phyloP scores from a whole-genome alignment of 2,888 invertebrate species.

The Molanna angustata region DNA sequence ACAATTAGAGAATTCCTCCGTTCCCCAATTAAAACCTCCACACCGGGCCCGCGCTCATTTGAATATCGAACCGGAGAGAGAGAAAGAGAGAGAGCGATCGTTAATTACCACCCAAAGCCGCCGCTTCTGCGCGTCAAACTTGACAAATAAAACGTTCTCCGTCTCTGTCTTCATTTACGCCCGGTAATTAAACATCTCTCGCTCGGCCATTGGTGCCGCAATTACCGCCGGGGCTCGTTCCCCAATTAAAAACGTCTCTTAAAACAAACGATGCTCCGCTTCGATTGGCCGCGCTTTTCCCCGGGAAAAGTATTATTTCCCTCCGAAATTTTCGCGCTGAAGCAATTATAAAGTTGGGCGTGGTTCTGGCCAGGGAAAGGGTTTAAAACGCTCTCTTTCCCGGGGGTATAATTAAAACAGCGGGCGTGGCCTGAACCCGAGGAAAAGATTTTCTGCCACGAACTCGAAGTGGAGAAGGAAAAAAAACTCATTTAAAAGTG shows the following conservation, averaged over 20 bases:
- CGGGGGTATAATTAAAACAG: conserved; percentile 5
- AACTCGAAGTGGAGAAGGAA: no score
- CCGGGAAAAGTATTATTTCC: conserved; percentile 24
- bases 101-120: conserved; percentile 6
- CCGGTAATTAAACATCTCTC: conserved; percentile 20
- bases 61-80: conserved; percentile 6
- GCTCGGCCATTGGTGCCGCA: conserved; percentile 19
- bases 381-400: not conserved
- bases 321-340: conserved; percentile 15
- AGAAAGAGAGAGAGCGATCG: not conserved
- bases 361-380: conserved; percentile 7
- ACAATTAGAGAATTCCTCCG: conserved; percentile 8
- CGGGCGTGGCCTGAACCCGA: conserved; percentile 5
- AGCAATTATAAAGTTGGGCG: conserved; percentile 24
- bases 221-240: conserved; percentile 9
- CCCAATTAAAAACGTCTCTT: conserved; percentile 25
- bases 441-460: no score
- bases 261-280: conserved; percentile 14
- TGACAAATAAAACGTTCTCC: not conserved
- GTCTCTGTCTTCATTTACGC: conserved; percentile 2
- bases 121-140: conserved; percentile 17
- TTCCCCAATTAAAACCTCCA: conserved; percentile 26
- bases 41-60: not conserved
- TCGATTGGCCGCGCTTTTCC: conserved; percentile 10
- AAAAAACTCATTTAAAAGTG: no score